Percentiles rank a stretch among this genome's conserved stretches.
Evolutionary conservation across 2,797 vertebrate genomes (phyloP).

Genomic region (Oceanodroma leucorhoa): DNA sequence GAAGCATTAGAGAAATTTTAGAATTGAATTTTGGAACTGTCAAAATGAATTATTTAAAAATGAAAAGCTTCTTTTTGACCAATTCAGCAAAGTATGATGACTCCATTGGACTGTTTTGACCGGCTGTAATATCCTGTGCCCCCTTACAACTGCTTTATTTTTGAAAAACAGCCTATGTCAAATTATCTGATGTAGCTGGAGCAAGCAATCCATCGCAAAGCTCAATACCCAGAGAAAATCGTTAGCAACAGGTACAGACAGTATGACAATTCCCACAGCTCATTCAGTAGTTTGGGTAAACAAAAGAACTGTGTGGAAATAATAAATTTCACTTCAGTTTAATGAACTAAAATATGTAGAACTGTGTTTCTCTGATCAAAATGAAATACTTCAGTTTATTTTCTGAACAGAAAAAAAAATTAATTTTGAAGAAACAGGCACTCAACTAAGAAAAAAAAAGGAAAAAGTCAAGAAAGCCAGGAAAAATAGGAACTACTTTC

Average conservation of each 20-base stretch:
- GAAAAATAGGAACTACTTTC: background rate
- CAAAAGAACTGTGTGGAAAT: background rate
- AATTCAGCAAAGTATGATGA: background rate
- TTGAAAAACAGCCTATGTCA: background rate
- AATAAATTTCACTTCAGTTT: background rate
- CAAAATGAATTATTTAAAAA: background rate
- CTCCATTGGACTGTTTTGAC: background rate
- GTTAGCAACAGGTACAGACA: background rate
- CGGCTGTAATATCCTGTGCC: background rate
- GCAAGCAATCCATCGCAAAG: background rate
- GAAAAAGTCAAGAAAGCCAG: background rate
- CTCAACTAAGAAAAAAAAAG: background rate
- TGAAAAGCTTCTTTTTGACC: background rate
- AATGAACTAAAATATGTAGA: background rate
- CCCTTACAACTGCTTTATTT: background rate
- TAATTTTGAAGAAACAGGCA: background rate
- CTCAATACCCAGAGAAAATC: background rate
- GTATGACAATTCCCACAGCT: background rate
- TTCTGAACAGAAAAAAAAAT: background rate
- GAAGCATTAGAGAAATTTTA: background rate
- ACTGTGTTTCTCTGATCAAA: background rate
- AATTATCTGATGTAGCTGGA: background rate
- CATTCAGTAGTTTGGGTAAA: background rate
- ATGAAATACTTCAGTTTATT: background rate
- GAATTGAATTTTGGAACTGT: background rate